Conservation (phyloP, 2,888 invertebrate genomes). For the Xanthorhoe designata region DNA sequence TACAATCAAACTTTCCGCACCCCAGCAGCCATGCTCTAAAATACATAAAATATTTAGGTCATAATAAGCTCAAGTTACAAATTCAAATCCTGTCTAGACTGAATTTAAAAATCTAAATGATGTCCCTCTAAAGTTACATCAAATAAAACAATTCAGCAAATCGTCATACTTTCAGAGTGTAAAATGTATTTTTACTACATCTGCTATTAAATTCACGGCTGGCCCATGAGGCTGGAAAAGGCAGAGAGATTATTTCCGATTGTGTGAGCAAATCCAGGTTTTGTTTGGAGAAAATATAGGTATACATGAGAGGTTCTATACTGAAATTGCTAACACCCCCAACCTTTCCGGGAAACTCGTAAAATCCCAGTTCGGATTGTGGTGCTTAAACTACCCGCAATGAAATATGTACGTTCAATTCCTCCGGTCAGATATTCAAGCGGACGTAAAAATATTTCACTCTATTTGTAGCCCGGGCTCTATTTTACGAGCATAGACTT, state of each 20-base stretch:
- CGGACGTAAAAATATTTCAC: slow-evolving; percentile 50
- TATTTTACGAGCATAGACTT: slow-evolving; percentile 29
- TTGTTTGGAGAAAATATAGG: slow-evolving; percentile 20
- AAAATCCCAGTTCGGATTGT: slow-evolving; percentile 63
- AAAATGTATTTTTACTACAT: neutral
- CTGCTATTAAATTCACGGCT: slow-evolving; percentile 23
- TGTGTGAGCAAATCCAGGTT: slow-evolving; percentile 50
- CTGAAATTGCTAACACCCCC: slow-evolving; percentile 49
- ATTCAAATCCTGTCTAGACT: no score
- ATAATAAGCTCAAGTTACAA: no score
- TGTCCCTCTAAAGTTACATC: no score
- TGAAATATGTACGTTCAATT: slow-evolving; percentile 61
- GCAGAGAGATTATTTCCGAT: slow-evolving; percentile 53
- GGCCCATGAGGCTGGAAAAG: slow-evolving; percentile 36
- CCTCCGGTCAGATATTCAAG: slow-evolving; percentile 48
- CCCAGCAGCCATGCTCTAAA: no score
- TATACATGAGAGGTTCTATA: slow-evolving; percentile 29
- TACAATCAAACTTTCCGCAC: no score
- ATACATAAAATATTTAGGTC: no score
- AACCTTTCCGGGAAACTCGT: slow-evolving; percentile 57
- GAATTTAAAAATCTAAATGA: no score
- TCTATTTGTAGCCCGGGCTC: slow-evolving; percentile 32
- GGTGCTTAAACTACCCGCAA: slow-evolving; percentile 53
- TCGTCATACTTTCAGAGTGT: neutral
- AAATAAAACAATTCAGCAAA: neutral